Percentiles rank a stretch among this genome's conserved stretches.
These are phyloP conservation scores for Ctena decussata DNA, from an alignment of 2,888 invertebrate genomes.

Conservation along the genomic window DNA sequence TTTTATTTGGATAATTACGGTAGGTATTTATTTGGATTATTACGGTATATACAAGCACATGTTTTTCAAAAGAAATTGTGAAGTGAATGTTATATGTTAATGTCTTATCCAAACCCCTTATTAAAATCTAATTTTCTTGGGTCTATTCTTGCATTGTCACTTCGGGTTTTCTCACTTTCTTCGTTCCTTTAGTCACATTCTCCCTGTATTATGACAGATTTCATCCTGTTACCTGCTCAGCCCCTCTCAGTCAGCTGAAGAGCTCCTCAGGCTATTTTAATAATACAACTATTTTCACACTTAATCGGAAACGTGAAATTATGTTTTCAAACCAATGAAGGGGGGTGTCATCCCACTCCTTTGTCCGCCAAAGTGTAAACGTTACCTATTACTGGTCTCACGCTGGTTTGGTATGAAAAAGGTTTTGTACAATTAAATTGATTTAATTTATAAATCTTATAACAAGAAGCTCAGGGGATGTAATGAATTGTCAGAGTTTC, in stretches of 20 bases:
- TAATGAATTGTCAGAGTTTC: neutral
- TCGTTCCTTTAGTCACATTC: neutral
- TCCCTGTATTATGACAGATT: neutral
- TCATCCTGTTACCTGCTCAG: neutral
- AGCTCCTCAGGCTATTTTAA: neutral
- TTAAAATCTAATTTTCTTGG: neutral
- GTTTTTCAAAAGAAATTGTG: no score
- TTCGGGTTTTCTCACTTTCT: neutral
- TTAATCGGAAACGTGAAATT: neutral
- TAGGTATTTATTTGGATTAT: no score
- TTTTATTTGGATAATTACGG: no score
- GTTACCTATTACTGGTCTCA: neutral
- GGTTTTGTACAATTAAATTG: neutral
- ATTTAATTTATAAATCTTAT: neutral
- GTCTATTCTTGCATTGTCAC: neutral
- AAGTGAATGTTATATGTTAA: no score
- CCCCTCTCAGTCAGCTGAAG: neutral
- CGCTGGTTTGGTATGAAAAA: neutral
- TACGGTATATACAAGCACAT: no score
- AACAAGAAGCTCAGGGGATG: neutral
- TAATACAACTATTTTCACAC: conserved; percentile 10
- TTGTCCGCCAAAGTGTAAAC: neutral
- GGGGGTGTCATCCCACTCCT: neutral
- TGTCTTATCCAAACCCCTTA: neutral
- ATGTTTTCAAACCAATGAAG: neutral